phyloP scores from a whole-genome alignment of 2,113 vertebrate genomes.

The Theristicus caerulescens region DNA sequence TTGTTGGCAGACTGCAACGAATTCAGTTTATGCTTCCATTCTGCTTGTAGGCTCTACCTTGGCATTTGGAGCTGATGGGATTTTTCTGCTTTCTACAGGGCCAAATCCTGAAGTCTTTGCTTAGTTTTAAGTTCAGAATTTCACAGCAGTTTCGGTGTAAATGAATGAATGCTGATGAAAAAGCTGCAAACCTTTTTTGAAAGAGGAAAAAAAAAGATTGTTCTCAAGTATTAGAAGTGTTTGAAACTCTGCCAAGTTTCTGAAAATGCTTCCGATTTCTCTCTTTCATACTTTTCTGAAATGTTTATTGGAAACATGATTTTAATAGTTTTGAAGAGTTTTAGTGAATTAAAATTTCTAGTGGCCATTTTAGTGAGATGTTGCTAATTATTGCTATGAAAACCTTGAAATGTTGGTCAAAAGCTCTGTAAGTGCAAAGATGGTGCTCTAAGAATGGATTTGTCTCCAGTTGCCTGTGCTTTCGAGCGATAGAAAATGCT shows the following conservation, averaged over 20 bases:
- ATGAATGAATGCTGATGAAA: not conserved
- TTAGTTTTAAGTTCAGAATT: not conserved
- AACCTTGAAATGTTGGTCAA: not conserved
- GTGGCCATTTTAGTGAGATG: not conserved
- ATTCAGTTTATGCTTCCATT: not conserved
- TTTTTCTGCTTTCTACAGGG: not conserved
- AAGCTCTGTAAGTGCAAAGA: not conserved
- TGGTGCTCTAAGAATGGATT: not conserved
- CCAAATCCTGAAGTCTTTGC: not conserved
- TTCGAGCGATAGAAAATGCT: not conserved
- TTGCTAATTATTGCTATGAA: not conserved
- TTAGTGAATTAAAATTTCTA: not conserved
- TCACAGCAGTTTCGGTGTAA: not conserved
- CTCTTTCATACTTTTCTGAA: not conserved
- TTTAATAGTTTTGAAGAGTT: not conserved
- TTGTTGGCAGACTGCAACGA: fast-evolving
- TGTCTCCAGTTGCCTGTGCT: not conserved
- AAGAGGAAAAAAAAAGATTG: not conserved
- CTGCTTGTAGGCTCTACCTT: not conserved
- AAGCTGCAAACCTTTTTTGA: not conserved
- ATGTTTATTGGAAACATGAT: not conserved
- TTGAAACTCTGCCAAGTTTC: not conserved
- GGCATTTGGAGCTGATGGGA: not conserved
- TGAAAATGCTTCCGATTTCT: not conserved
- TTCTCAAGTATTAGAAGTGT: not conserved